Conservation (phyloP, 2,888 invertebrate genomes). For the Stictocephala bisonia region DNA sequence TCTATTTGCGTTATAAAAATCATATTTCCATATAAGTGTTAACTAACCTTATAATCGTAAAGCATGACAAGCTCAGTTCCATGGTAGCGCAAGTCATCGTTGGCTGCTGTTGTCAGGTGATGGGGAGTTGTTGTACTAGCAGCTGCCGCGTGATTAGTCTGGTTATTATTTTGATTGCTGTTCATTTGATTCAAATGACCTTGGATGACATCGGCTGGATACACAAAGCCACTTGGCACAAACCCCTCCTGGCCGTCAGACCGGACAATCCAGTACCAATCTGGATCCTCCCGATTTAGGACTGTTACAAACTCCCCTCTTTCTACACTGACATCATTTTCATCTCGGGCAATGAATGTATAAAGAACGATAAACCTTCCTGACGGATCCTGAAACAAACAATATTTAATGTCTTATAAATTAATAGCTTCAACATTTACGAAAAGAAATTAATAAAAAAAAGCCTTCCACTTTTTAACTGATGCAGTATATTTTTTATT, state of each 20-base stretch:
- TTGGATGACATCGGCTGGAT: constrained; percentile 85
- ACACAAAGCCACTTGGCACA: constrained; percentile 94
- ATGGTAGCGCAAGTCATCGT: constrained; percentile 80
- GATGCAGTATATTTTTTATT: no score
- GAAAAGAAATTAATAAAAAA: no score
- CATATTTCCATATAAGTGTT: not conserved
- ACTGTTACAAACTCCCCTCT: constrained; percentile 97
- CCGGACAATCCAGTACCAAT: constrained; percentile 96
- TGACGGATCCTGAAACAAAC: constrained; percentile 76
- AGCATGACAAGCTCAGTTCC: constrained; percentile 94
- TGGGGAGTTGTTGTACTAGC: constrained; percentile 52
- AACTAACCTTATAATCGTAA: constrained; percentile 87
- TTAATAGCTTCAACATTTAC: no score
- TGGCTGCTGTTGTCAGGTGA: constrained; percentile 58
- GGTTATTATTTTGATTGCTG: constrained; percentile 48
- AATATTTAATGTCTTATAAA: no score
- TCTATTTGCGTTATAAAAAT: no score
- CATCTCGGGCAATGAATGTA: constrained; percentile 92
- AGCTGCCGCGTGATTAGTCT: constrained; percentile 32
- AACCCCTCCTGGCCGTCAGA: constrained; percentile 95
- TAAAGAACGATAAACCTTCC: constrained; percentile 93
- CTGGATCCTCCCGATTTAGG: constrained; percentile 92
- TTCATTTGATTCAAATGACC: constrained; percentile 66
- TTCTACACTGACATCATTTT: constrained; percentile 94
- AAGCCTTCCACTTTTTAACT: no score